Conservation (phyloP, 2,888 invertebrate species). For the Dolichomitus sp. region DNA sequence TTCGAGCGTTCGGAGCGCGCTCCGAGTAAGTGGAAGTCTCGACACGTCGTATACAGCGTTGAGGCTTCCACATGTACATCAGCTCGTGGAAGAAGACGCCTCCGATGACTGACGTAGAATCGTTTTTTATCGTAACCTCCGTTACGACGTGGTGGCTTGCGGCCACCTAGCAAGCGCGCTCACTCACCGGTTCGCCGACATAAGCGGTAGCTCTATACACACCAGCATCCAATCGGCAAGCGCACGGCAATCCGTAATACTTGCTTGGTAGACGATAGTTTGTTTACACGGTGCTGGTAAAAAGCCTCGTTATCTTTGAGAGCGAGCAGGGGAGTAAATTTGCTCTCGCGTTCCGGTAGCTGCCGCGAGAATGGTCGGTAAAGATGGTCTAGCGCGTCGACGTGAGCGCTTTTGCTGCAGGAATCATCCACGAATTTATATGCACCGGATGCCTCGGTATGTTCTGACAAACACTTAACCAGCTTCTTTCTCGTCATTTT, state of each 20-base stretch:
- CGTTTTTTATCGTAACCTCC: slow-evolving; percentile 37
- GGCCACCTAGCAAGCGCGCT: slow-evolving; percentile 17
- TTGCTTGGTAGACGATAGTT: slow-evolving; percentile 52
- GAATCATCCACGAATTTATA: slow-evolving; percentile 58
- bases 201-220: slow-evolving; percentile 34
- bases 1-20: slow-evolving; percentile 56
- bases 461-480: slow-evolving; percentile 15
- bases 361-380: slow-evolving; percentile 55
- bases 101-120: slow-evolving; percentile 59
- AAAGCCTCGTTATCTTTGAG: slow-evolving; percentile 66
- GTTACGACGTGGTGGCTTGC: slow-evolving; percentile 26
- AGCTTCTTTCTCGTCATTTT: slow-evolving; percentile 19
- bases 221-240: slow-evolving; percentile 24
- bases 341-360: slow-evolving; percentile 33
- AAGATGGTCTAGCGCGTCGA: slow-evolving; percentile 52
- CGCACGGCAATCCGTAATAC: slow-evolving; percentile 59
- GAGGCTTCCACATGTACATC: slow-evolving; percentile 32
- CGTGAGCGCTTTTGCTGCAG: slow-evolving; percentile 2
- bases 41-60: slow-evolving; percentile 72
- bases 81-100: slow-evolving; percentile 59
- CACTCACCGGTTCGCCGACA: slow-evolving; percentile 52
- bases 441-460: slow-evolving; percentile 23
- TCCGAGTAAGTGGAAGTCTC: slow-evolving; percentile 76
- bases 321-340: slow-evolving; percentile 59
- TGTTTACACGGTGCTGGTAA: slow-evolving; percentile 67